Conservation (phyloP, 2,113 vertebrate species). For the Chionodraco myersi region DNA sequence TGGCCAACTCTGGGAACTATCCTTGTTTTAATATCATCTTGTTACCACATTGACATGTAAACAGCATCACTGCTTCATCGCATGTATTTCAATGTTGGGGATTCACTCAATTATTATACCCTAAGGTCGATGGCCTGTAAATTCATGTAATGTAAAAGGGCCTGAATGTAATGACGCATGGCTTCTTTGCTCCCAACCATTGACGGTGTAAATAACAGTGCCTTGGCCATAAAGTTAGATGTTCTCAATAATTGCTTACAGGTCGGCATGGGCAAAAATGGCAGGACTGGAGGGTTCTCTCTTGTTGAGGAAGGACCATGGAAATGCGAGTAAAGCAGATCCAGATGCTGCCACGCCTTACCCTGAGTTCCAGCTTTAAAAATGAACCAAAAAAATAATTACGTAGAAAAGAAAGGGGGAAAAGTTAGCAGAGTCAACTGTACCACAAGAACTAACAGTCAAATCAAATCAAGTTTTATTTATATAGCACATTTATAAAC, state of each 20-base stretch:
- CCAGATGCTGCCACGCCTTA: slow-evolving; percentile 85
- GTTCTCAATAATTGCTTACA: slow-evolving; percentile 94
- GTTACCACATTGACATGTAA: slow-evolving; percentile 13
- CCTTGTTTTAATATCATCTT: slow-evolving; percentile 18
- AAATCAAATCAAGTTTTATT: too few relatives aligned
- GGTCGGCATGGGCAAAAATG: slow-evolving; percentile 95
- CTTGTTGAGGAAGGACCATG: slow-evolving; percentile 93
- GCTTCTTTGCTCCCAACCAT: slow-evolving; percentile 82
- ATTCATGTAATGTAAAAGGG: too few relatives aligned
- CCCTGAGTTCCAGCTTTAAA: slow-evolving; percentile 83
- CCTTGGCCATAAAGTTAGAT: slow-evolving; percentile 85
- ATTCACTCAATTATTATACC: slow-evolving; percentile 25
- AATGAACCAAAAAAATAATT: slow-evolving; percentile 14
- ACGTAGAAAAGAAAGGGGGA: slow-evolving; percentile 11
- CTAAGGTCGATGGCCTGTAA: slow-evolving; percentile 19
- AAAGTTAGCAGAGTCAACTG: slow-evolving; percentile 16
- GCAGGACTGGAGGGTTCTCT: slow-evolving; percentile 91
- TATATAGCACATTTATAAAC: too few relatives aligned
- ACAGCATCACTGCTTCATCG: slow-evolving; percentile 16
- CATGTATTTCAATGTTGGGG: slow-evolving; percentile 18
- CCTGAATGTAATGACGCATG: slow-evolving; percentile 57
- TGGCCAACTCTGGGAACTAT: slow-evolving; percentile 63
- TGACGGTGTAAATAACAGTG: slow-evolving; percentile 72
- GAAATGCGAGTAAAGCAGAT: slow-evolving; percentile 90
- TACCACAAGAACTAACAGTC: slow-evolving; percentile 33